Conservation (phyloP, 2,888 invertebrate species). For the Ennomos erosarius region DNA sequence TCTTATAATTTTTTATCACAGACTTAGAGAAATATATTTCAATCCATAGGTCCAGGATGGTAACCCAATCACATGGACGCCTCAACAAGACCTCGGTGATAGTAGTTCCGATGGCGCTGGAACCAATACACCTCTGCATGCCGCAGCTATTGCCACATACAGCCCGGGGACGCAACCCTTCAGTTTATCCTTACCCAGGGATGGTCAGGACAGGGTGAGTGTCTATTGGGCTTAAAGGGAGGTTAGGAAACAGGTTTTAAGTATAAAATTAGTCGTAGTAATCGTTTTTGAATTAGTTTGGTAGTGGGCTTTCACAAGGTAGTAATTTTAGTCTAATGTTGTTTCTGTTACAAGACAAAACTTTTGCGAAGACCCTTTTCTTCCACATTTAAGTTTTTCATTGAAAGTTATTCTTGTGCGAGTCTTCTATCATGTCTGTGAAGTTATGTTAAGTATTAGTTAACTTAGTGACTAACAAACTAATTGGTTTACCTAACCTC, state of each 20-base stretch:
- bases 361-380: too few relatives aligned
- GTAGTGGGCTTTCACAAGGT: slow-evolving; percentile 20
- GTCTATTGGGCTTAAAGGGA: slow-evolving; percentile 56
- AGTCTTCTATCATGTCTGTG: not conserved
- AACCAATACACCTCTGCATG: slow-evolving; percentile 41
- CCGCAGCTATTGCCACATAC: slow-evolving; percentile 61
- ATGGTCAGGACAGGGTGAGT: slow-evolving; percentile 77
- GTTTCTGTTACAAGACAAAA: not conserved
- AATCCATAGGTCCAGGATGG: slow-evolving; percentile 49
- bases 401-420: slow-evolving; percentile 1
- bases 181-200: slow-evolving; percentile 91
- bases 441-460: not conserved
- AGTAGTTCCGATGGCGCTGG: slow-evolving; percentile 80
- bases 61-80: slow-evolving; percentile 87
- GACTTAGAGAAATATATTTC: too few relatives aligned
- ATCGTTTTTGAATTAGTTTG: slow-evolving; percentile 3
- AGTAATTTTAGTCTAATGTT: slow-evolving; percentile 6
- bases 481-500: slow-evolving; percentile 66
- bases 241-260: slow-evolving; percentile 54
- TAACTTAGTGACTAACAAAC: slow-evolving; percentile 61
- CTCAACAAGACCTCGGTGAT: slow-evolving; percentile 94
- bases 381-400: too few relatives aligned
- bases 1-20: too few relatives aligned
- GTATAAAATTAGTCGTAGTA: slow-evolving; percentile 1
- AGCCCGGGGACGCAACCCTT: slow-evolving; percentile 87